phyloP scores from a whole-genome alignment of 2,797 vertebrate genomes.

The Vultur gryphus region DNA sequence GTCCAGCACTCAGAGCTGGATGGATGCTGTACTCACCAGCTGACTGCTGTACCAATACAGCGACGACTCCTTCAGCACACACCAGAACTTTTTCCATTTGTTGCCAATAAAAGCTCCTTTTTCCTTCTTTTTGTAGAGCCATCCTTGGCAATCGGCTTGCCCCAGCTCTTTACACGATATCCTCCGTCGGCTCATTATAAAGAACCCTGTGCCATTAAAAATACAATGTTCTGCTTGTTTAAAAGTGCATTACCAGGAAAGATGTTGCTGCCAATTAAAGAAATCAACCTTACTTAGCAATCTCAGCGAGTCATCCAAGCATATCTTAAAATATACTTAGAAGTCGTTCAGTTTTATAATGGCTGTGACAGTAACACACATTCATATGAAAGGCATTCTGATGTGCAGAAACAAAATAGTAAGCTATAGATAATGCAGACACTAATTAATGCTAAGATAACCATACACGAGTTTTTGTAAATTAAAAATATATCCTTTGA shows the following conservation, averaged over 20 bases:
- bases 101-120: slow-evolving; percentile 91
- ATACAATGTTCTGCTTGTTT: not conserved
- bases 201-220: slow-evolving; percentile 77
- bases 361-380: not conserved
- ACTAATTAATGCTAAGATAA: slow-evolving; percentile 1
- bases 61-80: slow-evolving; percentile 90
- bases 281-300: not conserved
- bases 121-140: slow-evolving; percentile 96
- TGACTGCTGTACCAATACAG: slow-evolving; percentile 95
- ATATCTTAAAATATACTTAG: slow-evolving; percentile 15
- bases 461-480: not conserved
- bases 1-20: not conserved
- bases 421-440: not conserved
- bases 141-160: slow-evolving; percentile 91
- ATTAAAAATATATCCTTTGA: slow-evolving; percentile 1
- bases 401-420: not conserved
- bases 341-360: not conserved
- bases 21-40: slow-evolving; percentile 78
- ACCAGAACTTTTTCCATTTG: slow-evolving; percentile 99
- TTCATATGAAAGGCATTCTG: not conserved
- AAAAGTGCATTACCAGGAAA: not conserved
- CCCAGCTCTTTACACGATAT: slow-evolving; percentile 95
- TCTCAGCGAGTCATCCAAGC: not conserved
- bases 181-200: slow-evolving; percentile 91
- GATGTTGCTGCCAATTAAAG: not conserved